Evolutionary conservation across 2,113 vertebrate genomes (phyloP).

Genomic region (Cryptomyrus ogoouensis): DNA sequence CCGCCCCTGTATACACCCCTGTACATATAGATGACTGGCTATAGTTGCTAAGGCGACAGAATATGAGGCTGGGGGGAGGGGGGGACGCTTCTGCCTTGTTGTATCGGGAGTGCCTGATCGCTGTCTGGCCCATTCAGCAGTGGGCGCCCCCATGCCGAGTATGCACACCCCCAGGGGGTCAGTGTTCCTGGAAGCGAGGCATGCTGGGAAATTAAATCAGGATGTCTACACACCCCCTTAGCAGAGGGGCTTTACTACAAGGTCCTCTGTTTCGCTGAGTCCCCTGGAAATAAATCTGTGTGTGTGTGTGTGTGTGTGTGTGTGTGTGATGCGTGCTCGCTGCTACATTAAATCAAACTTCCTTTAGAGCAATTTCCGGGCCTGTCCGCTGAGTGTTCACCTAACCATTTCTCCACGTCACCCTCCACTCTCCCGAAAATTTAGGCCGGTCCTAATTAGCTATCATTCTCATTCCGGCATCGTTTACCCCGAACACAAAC

Average conservation of each 20-base stretch:
- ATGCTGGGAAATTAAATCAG: background rate
- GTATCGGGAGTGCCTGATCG: background rate
- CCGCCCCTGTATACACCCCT: background rate
- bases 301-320: background rate
- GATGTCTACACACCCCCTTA: background rate
- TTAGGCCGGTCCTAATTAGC: background rate
- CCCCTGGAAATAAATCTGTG: background rate
- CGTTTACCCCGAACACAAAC: background rate
- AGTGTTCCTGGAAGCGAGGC: background rate
- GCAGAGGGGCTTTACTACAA: background rate
- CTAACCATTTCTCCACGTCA: background rate
- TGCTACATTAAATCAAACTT: background rate
- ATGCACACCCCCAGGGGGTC: background rate
- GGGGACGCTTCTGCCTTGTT: background rate
- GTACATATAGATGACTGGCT: background rate
- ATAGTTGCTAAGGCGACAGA: background rate
- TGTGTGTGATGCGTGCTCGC: background rate
- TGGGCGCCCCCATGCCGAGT: background rate
- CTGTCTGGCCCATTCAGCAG: background rate
- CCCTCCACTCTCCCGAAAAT: background rate
- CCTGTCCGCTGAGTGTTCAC: background rate
- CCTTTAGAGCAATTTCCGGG: background rate
- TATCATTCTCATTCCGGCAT: background rate
- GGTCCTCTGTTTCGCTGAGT: background rate
- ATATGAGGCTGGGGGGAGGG: background rate